These are phyloP conservation scores for Spialia ferax DNA, from an alignment of 2,888 invertebrate genomes.

Conservation along the genomic window DNA sequence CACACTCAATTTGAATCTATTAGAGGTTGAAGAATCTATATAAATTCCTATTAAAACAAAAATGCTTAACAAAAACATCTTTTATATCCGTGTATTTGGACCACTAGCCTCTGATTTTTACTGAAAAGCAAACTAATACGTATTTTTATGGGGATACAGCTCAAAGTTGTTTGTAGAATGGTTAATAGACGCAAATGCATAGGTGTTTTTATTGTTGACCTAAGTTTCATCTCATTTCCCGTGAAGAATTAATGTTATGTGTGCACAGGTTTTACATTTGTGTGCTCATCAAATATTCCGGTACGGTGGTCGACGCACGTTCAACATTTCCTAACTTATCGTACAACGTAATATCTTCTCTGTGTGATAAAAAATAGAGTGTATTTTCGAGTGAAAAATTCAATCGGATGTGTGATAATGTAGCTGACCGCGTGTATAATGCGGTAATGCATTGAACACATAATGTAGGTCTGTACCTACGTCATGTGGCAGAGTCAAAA, in stretches of 20 bases:
- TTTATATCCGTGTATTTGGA: constrained; percentile 55
- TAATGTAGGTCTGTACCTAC: constrained; percentile 43
- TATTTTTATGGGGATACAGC: constrained; percentile 41
- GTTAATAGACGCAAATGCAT: constrained; percentile 44
- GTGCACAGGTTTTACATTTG: constrained; percentile 62
- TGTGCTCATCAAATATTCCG: constrained; percentile 60
- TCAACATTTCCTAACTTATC: constrained; percentile 4
- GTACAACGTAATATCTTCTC: constrained; percentile 19
- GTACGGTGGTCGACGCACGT: constrained; percentile 42
- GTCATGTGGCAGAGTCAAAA: constrained; percentile 24
- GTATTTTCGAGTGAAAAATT: constrained; percentile 25
- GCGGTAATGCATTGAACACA: constrained; percentile 54
- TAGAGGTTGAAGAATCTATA: constrained; percentile 63
- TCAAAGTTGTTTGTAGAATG: constrained; percentile 45
- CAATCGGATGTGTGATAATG: constrained; percentile 23
- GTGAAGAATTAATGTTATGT: constrained; percentile 68
- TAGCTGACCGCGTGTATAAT: constrained; percentile 35
- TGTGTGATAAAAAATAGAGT: constrained; percentile 7
- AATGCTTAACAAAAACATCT: constrained; percentile 61
- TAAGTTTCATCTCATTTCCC: constrained; percentile 67
- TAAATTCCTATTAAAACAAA: constrained; percentile 73
- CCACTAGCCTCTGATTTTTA: neutral
- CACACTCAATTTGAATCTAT: constrained; percentile 70
- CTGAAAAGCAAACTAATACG: constrained; percentile 17
- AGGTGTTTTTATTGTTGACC: constrained; percentile 58